Evolutionary conservation across 2,888 invertebrate species (phyloP), one percentile per base, ranked within the genome.

Genomic region (Ochropleura plecta): DNA sequence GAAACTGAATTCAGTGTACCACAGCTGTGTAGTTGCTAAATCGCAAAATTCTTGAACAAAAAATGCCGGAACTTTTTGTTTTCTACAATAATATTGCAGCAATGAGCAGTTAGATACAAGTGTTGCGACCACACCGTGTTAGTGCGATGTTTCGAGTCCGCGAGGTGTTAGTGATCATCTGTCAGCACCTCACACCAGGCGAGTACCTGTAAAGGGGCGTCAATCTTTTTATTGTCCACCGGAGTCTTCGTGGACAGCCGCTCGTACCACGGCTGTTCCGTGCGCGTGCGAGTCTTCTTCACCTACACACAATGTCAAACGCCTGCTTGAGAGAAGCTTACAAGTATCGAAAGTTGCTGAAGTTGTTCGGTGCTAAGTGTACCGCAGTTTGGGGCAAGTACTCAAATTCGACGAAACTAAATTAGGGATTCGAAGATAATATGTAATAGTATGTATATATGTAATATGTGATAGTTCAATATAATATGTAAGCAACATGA

Each of bases 201-300:
- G 40, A 48, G 71, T 73, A 96, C 96, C 96, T 96, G 95, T 72
- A 94, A 86, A 63, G 93, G 94, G 79, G 86, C 92, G 73, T 93
- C 92, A 85, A 88, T 87, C 89, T 91, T 92, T 89, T 92, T 93
- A 89, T 85, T 91, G 88, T 92, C 92, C 87, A 86, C 86, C 51
- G 90, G 83, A 55, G 90, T 84, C 84, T 91, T 93, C 75, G 91
- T 88, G 71, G 95, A 96, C 81, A 96, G 93, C 59, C 96, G 93
- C 93, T 96, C 96, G 94, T 92, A 96, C 96, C 96, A 96, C 81
- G 93, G 94, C 91, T 92, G 94, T 79, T 94, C 92, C 8, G 89
- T 83, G 59, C 92, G 93, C 9, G 89, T 83, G 60, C 92, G 93
- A 79, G 82, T 85, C 89, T 92, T 93, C 91, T 92, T 92, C 90